phyloP scores from a whole-genome alignment of 2,797 vertebrate species.

The Centropyge bicolor region DNA sequence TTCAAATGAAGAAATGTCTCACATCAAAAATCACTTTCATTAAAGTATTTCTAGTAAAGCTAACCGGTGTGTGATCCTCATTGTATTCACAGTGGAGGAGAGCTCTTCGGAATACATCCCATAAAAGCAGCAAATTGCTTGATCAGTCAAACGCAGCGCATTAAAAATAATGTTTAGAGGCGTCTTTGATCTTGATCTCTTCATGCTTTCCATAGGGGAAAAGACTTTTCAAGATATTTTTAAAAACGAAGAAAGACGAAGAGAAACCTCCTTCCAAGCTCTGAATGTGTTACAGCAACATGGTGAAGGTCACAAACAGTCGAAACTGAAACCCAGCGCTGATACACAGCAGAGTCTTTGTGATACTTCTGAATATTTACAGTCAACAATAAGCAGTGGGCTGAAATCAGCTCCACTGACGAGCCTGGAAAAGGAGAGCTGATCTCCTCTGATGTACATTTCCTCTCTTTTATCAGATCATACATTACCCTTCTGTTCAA shows the following conservation, averaged over 20 bases:
- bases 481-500: conserved; percentile 19
- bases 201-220: conserved; percentile 11
- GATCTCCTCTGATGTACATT: background rate
- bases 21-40: background rate
- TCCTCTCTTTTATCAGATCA: conserved; percentile 42
- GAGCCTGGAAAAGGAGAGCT: background rate
- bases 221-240: conserved; percentile 16
- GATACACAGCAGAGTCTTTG: background rate
- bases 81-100: conserved; percentile 10
- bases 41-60: conserved; percentile 3
- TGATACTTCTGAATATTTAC: background rate
- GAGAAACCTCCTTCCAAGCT: background rate
- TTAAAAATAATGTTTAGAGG: conserved; percentile 38
- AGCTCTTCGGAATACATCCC: conserved; percentile 23
- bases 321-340: background rate
- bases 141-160: conserved; percentile 26
- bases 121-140: conserved; percentile 32
- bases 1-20: background rate
- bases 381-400: background rate
- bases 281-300: background rate
- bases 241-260: background rate
- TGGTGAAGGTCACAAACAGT: background rate
- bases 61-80: background rate
- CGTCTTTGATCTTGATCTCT: conserved; percentile 40
- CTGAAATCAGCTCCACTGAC: background rate